Evolutionary conservation across 1,140 invertebrate species (phyloP).

Genomic region (Cyphomyrmex costatus): DNA sequence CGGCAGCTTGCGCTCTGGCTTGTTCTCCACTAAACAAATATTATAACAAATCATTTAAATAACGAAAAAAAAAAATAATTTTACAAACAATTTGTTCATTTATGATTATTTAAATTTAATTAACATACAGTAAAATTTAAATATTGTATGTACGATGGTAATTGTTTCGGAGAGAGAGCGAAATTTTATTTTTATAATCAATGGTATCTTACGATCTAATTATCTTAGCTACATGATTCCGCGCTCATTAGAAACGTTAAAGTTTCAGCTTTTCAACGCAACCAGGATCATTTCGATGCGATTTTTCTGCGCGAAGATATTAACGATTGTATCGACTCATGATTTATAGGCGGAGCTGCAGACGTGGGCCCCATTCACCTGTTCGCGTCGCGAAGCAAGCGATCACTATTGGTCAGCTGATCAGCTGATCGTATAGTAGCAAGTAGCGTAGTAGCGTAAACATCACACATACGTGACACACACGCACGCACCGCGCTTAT

Average conservation of each 20-base stretch:
- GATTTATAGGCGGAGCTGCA: not conserved
- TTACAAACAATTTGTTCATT: not conserved
- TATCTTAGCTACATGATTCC: not conserved
- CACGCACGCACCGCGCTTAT: not conserved
- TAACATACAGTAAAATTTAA: not conserved
- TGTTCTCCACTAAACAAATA: constrained; percentile 91
- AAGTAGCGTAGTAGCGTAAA: not conserved
- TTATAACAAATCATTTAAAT: not conserved
- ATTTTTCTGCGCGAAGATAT: not conserved
- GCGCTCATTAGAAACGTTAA: not conserved
- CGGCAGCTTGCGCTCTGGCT: constrained; percentile 92
- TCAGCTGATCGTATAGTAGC: not conserved
- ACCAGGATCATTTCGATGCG: not conserved
- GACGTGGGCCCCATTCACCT: too few relatives aligned
- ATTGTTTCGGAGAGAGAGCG: not conserved
- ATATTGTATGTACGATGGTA: not conserved
- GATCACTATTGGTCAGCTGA: constrained; percentile 20
- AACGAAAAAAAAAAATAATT: not conserved
- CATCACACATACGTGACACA: not conserved
- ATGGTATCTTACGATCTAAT: not conserved
- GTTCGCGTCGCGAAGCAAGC: not conserved
- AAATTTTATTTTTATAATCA: not conserved
- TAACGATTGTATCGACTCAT: not conserved
- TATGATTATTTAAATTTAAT: not conserved
- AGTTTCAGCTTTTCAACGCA: not conserved